Percentiles rank a stretch among this genome's conserved stretches.
Conservation (phyloP, 2,113 vertebrate species). For the Cavia porcellus region DNA sequence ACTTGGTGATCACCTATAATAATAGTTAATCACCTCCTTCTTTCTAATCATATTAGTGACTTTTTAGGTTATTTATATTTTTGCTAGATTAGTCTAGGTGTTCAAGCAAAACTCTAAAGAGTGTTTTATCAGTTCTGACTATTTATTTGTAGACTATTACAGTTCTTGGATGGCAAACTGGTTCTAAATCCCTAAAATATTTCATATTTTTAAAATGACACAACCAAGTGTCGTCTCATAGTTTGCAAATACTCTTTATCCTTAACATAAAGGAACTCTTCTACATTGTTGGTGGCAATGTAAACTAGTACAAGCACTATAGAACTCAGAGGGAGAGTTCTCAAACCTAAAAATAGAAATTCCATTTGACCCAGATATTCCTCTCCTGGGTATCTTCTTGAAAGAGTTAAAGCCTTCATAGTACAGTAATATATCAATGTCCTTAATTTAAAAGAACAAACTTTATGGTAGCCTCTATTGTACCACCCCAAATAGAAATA, state of each 20-base stretch:
- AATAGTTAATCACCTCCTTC: background rate
- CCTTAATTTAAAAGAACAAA: constrained; percentile 24
- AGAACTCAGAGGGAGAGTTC: background rate
- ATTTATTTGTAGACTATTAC: background rate
- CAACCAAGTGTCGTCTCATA: background rate
- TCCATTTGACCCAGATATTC: background rate
- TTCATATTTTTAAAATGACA: background rate
- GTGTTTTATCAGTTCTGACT: background rate
- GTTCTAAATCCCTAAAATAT: background rate
- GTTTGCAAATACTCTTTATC: background rate
- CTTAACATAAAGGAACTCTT: background rate
- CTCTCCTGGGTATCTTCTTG: background rate
- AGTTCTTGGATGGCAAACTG: background rate
- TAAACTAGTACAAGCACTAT: background rate
- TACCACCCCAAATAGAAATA: background rate
- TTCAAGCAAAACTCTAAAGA: background rate
- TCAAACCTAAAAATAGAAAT: background rate
- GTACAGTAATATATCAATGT: background rate
- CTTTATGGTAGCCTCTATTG: background rate
- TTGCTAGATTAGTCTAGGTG: background rate
- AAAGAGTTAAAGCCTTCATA: background rate
- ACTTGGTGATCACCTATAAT: background rate
- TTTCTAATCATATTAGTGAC: background rate
- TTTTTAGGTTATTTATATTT: background rate
- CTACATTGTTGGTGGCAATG: background rate